Evolutionary conservation across 2,797 vertebrate genomes (phyloP), one percentile per base, ranked within the genome.

Genomic region (Jordanella pulchra): DNA sequence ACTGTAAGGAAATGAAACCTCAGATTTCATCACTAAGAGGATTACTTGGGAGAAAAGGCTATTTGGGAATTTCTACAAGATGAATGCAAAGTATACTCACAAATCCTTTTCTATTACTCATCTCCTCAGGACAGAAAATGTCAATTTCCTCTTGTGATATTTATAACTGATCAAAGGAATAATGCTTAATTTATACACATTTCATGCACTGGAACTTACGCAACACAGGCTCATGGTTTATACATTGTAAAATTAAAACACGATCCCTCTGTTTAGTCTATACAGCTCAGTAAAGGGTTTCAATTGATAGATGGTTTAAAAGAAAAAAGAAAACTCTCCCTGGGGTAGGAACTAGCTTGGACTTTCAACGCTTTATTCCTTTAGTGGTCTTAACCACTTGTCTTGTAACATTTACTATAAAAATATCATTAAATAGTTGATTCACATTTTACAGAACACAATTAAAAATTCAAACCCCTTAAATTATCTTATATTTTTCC

Each of bases 1-100:
- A 65, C 58, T 77, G 66, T 76, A 53, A 66, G 85, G 78, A 88
- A 90, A 89, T 82, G 21, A 83, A 86, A 72, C 65, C 76, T 76
- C 86, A 73, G 75, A 90, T 88, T 64, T 76, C 84, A 60, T 82
- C 81, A 65, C 77, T 88, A 89, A 90, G 85, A 91, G 88, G 88
- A 91, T 92, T 92, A 90, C 53, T 77, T 66, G 42, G 72, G 83
- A 79, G 78, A 84, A 76, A 86, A 54, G 27, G 53, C 39, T 32
- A 85, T 87, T 83, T 77, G 77, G 65, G 75, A 76, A 83, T 87
- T 78, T 68, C 79, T 76, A 76, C 51, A 70, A 56, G 58, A 70
- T 65, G 75, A 83, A 84, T 81, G 72, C 73, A 76, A 67, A 75
- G 67, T 54, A 56, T 5, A 39, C 56, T 73, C 64, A 69, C 75